phyloP scores from a whole-genome alignment of 2,113 vertebrate genomes.

The Sinocyclocheilus rhinocerous region DNA sequence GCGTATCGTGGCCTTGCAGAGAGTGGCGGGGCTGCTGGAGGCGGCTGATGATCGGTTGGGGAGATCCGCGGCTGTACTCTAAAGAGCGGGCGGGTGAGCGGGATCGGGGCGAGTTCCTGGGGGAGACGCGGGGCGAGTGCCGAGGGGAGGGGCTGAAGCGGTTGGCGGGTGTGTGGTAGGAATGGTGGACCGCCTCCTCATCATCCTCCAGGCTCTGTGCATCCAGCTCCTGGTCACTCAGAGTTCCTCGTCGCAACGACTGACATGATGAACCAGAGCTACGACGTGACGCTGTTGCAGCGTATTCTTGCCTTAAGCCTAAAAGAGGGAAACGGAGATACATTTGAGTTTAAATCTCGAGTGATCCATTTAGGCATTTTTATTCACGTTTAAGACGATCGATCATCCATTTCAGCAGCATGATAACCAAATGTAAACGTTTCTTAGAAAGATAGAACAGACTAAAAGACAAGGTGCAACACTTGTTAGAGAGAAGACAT shows the following conservation, averaged over 20 bases:
- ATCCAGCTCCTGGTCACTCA: conserved; percentile 97
- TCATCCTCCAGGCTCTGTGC: conserved; percentile 97
- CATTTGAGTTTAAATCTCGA: neutral
- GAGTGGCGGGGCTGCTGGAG: conserved; percentile 96
- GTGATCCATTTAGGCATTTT: neutral
- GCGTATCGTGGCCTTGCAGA: conserved; percentile 91
- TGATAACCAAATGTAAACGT: neutral
- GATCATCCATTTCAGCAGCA: neutral
- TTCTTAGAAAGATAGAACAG: neutral
- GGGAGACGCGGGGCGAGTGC: conserved; percentile 90
- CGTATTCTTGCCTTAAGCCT: conserved; percentile 97
- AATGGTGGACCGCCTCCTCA: conserved; percentile 86
- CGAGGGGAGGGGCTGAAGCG: conserved; percentile 95
- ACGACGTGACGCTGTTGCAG: conserved; percentile 90
- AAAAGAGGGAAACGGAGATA: neutral
- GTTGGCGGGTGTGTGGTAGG: conserved; percentile 84
- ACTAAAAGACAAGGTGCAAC: neutral
- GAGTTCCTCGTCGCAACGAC: conserved; percentile 89
- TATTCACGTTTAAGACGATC: neutral
- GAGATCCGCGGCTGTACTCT: conserved; percentile 87
- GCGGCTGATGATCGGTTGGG: conserved; percentile 93
- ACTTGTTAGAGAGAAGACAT: neutral
- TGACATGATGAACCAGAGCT: conserved; percentile 98
- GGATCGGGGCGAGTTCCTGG: conserved; percentile 93
- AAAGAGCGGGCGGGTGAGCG: conserved; percentile 91